phyloP scores from a whole-genome alignment of 2,113 vertebrate species.

The Channa maculata region DNA sequence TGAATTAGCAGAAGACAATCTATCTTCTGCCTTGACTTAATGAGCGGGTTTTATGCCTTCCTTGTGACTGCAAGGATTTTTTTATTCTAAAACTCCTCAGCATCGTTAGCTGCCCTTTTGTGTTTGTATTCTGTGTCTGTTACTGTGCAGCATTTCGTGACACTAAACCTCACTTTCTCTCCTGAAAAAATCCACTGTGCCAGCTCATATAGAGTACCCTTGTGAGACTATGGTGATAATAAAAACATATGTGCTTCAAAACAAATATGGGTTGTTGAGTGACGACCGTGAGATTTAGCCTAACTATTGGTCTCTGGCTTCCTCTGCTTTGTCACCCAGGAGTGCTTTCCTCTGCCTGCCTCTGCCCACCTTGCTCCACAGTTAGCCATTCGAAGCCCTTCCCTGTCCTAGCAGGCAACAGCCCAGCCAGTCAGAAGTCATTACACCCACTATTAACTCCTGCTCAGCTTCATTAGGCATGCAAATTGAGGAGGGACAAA shows the following conservation, averaged over 20 bases:
- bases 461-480: slow-evolving; percentile 87
- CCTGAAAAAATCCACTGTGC: not conserved
- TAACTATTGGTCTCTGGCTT: slow-evolving; percentile 4
- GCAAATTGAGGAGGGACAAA: slow-evolving; percentile 86
- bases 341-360: slow-evolving; percentile 40
- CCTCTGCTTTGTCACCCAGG: slow-evolving; percentile 32
- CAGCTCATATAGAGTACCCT: not conserved
- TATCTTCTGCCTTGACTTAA: not conserved
- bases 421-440: slow-evolving; percentile 86
- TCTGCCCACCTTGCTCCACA: slow-evolving; percentile 64
- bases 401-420: slow-evolving; percentile 69
- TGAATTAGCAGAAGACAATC: not conserved
- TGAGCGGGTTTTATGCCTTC: not conserved
- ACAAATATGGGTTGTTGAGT: not conserved
- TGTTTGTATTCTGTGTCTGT: not conserved
- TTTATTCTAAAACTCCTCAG: not conserved
- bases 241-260: not conserved
- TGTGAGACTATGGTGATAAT: not conserved
- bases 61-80: not conserved
- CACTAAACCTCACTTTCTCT: not conserved
- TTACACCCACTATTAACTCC: slow-evolving; percentile 88
- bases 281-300: slow-evolving; percentile 23
- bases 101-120: not conserved
- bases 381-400: slow-evolving; percentile 65
- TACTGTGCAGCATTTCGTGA: not conserved